A percentile compares a stretch with the other conserved stretches of the same genome.
phyloP scores from a whole-genome alignment of 1,140 invertebrate genomes.

The Sarcophaga bullata region DNA sequence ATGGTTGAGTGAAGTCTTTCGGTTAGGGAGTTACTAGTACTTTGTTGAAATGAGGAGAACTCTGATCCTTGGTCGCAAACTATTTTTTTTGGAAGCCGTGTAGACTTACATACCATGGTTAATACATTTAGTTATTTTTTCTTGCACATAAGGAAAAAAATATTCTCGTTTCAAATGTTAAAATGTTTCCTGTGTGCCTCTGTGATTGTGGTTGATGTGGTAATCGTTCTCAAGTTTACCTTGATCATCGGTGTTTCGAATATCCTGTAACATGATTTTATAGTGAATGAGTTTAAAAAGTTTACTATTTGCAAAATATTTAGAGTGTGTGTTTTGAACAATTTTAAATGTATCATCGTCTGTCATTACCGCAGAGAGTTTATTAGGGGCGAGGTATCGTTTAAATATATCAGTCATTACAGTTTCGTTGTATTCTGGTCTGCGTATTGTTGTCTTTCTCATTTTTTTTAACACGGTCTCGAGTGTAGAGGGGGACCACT shows the following conservation, averaged over 20 bases:
- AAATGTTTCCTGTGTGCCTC: constrained; percentile 27
- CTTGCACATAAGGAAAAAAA: constrained; percentile 11
- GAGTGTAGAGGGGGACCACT: neutral
- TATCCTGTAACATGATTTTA: constrained; percentile 18
- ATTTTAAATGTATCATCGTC: constrained; percentile 25
- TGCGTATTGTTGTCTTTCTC: neutral
- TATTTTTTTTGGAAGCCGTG: constrained; percentile 12
- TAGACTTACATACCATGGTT: neutral
- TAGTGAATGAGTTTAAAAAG: constrained; percentile 30
- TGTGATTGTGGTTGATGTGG: neutral
- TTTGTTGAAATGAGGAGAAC: constrained; percentile 11
- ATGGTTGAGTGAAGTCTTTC: constrained; percentile 6
- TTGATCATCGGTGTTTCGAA: constrained; percentile 15
- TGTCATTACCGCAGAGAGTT: constrained; percentile 22
- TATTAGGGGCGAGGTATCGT: constrained; percentile 35
- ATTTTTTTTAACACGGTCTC: constrained; percentile 12
- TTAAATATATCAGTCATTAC: too few relatives aligned
- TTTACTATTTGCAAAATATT: constrained; percentile 39
- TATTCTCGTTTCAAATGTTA: constrained; percentile 17
- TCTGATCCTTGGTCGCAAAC: constrained; percentile 22
- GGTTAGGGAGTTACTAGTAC: neutral
- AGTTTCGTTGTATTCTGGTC: constrained; percentile 11
- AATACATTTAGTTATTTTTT: constrained; percentile 5
- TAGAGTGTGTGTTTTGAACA: constrained; percentile 12
- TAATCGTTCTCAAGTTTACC: constrained; percentile 1